phyloP scores from a whole-genome alignment of 1,140 invertebrate species.

The Gerris buenoi region DNA sequence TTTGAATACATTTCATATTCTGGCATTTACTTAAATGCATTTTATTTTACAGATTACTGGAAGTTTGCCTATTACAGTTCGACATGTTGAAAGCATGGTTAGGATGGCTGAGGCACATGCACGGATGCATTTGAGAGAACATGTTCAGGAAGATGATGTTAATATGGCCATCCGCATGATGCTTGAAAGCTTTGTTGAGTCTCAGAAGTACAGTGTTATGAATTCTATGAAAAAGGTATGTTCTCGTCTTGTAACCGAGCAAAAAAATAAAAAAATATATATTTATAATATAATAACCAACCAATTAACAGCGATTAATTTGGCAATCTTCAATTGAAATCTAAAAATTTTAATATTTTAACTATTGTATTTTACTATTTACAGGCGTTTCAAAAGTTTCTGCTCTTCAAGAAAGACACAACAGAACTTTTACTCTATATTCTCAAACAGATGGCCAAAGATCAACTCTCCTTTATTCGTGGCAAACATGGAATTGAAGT shows the following conservation, averaged over 20 bases:
- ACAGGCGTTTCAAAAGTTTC: slow-evolving; percentile 83
- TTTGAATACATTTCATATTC: too few species aligned
- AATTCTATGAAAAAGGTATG: slow-evolving; percentile 85
- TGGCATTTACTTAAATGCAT: too few species aligned
- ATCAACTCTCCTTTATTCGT: slow-evolving; percentile 75
- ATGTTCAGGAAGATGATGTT: slow-evolving; percentile 89
- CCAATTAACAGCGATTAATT: too few species aligned
- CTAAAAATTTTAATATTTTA: too few species aligned
- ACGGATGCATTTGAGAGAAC: slow-evolving; percentile 82
- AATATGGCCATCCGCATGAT: slow-evolving; percentile 94
- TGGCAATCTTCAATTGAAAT: too few species aligned
- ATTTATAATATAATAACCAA: too few species aligned
- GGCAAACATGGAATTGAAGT: slow-evolving; percentile 59
- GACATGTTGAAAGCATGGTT: slow-evolving; percentile 98
- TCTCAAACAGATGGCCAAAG: slow-evolving; percentile 80
- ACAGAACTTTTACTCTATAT: slow-evolving; percentile 92
- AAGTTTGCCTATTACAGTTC: slow-evolving; percentile 92
- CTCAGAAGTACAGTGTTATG: slow-evolving; percentile 97
- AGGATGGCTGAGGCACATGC: slow-evolving; percentile 94
- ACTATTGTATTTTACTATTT: slow-evolving; percentile 29
- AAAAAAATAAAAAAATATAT: too few species aligned
- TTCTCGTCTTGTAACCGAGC: too few species aligned
- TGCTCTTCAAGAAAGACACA: slow-evolving; percentile 88
- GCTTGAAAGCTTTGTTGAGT: slow-evolving; percentile 95
- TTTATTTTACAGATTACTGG: slow-evolving; percentile 67